Evolutionary conservation across 2,888 invertebrate species (phyloP), one percentile per base, ranked within the genome.

Genomic region (Anodontia alba): DNA sequence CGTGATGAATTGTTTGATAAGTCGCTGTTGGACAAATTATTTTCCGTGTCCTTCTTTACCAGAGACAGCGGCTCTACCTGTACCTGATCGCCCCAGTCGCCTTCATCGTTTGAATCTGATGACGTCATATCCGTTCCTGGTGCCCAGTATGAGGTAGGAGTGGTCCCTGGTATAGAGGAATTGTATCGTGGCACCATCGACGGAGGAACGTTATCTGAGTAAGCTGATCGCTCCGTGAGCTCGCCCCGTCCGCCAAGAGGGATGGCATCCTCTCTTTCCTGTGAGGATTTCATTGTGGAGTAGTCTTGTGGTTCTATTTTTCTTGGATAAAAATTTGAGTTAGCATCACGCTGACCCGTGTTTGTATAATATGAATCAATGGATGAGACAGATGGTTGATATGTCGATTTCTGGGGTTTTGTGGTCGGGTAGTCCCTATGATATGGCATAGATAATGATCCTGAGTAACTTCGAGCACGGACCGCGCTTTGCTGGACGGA

Each of bases 61-160:
- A 88, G 76, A 31, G 89, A 88, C 33, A 88, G 78, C 5, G 88
- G 89, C 67, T 88, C 87, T 29, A 88, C 88, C 66, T 88, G 89
- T 17, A 86, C 81, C 20, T 78, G 77, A 43, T 86, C 86, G 57
- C 75, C 77, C 81, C 79, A 83, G 15, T 86, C 86, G 36, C 75
- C 70, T 12, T 83, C 81, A 46, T 83, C 86, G 49, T 81, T 80
- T 15, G 86, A 86, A 54, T 86, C 86, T 0, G 86, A 86, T 54
- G 86, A 86, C 15, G 86, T 80, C 29, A 84, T 51, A 36, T 83
- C 86, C 36, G 78, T 73, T n/a, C 83, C 72, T 20, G 81, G 76
- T 17, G 74, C 57, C 78, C 78, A 81, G 51, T 83, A 86, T n/a
- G 81, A 78, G 67, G 76, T 81, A 33, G 67, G 78, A 31, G 70